Evolutionary conservation across 2,888 invertebrate species (phyloP), one percentile per base, ranked within the genome.

Genomic region (Horisme vitalbata): DNA sequence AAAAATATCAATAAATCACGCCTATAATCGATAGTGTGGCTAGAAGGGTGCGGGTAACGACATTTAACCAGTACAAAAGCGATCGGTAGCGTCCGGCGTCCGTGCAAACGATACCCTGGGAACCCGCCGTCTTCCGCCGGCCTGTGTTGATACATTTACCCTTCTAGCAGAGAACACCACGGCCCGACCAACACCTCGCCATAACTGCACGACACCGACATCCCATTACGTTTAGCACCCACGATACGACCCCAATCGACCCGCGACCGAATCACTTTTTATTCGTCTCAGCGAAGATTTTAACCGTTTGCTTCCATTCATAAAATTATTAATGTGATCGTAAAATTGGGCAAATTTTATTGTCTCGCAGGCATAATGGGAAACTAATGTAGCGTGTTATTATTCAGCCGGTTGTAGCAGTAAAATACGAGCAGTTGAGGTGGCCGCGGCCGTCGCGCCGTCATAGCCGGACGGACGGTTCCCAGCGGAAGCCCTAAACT

Each of bases 331-430:
- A 85, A 89, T 89, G 89, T 68, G 85, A 83, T 89, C 89, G 84
- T 89, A 89, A 89, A 89, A 87, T 88, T 87, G 89, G 79, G 86
- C 83, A 88, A 89, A 86, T 89, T 89, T 89, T 89, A 89, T 88
- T 89, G 87, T 88, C 86, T 87, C 83, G 87, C 78, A 83, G 84
- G 79, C 80, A 88, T 89, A 89, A 89, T 89, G 88, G 88, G 86
- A 89, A 88, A 85, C 89, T 89, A 89, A 89, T 88, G 89, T 88
- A 84, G 81, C 89, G 89, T 89, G 89, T 86, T 88, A 89, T 89
- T 89, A 89, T 89, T 87, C 89, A 87, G 86, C 80, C 78, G 83
- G 78, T 71, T 79, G 83, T 78, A 84, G 89, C 86, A 77, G 87
- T 89, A 88, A 88, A 89, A 86, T 86, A 81, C 82, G 83, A 77